phyloP scores from a whole-genome alignment of 2,797 vertebrate species.

The Liasis olivaceus region DNA sequence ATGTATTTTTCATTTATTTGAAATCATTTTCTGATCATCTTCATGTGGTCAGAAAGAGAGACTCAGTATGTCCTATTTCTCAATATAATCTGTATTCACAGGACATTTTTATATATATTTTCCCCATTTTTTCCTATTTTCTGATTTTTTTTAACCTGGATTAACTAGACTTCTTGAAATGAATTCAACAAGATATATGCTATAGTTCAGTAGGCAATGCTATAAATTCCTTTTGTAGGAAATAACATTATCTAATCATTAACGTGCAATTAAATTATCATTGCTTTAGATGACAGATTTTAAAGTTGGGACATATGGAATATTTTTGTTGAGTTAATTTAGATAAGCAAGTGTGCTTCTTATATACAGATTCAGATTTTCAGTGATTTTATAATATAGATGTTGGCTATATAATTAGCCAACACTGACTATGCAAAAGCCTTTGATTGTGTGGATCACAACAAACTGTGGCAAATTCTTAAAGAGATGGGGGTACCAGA shows the following conservation, averaged over 20 bases:
- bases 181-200: neutral
- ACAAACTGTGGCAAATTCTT: too few relatives aligned
- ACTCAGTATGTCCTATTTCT: too few relatives aligned
- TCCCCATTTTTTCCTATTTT: neutral
- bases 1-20: too few relatives aligned
- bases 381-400: neutral
- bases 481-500: too few relatives aligned
- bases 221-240: neutral
- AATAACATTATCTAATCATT: neutral
- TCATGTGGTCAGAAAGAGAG: neutral
- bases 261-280: neutral
- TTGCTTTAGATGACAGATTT: neutral
- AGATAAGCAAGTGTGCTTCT: neutral
- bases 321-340: neutral
- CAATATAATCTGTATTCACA: neutral
- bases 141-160: neutral
- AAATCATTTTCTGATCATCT: too few relatives aligned
- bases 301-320: neutral
- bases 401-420: neutral
- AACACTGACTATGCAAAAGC: neutral
- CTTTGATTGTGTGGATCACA: too few relatives aligned
- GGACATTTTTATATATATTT: neutral
- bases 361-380: neutral
- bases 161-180: neutral
- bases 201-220: neutral